A percentile compares a stretch with the other conserved stretches of the same genome.
These are phyloP conservation scores for Passer montanus DNA, from an alignment of 2,113 vertebrate genomes.

Conservation along the genomic window DNA sequence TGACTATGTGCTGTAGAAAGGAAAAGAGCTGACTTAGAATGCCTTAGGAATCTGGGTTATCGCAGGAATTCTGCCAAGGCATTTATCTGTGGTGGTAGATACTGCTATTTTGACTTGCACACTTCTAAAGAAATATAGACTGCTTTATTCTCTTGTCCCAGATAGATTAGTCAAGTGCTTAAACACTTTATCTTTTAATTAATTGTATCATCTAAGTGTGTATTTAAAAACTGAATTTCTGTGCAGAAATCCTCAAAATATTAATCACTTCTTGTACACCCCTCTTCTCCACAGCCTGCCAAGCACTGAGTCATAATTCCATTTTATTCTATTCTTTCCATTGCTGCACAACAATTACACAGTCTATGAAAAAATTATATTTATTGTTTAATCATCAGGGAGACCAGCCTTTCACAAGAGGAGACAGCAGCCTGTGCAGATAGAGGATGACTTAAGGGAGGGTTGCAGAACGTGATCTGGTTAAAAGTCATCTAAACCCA, in stretches of 20 bases:
- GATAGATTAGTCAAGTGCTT: conserved; percentile 48
- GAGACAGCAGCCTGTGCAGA: neutral
- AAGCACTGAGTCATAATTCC: conserved; percentile 67
- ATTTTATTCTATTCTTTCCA: conserved; percentile 65
- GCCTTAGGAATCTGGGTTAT: conserved; percentile 13
- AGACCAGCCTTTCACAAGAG: conserved; percentile 24
- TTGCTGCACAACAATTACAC: conserved; percentile 64
- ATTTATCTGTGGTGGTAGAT: conserved; percentile 7
- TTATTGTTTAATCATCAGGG: conserved; percentile 59
- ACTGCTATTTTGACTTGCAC: conserved; percentile 26
- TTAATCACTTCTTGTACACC: conserved; percentile 18
- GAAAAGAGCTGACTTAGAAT: conserved; percentile 38
- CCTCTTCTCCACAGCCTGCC: conserved; percentile 54
- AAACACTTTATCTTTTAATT: conserved; percentile 65
- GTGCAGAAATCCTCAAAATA: conserved; percentile 38
- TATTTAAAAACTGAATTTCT: conserved; percentile 58
- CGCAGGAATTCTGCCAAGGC: conserved; percentile 11
- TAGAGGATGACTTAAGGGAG: neutral
- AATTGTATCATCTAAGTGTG: conserved; percentile 56
- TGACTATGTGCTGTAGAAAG: neutral
- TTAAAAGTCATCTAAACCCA: neutral
- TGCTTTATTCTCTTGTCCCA: conserved; percentile 31
- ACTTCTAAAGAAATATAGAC: conserved; percentile 23
- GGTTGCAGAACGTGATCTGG: neutral
- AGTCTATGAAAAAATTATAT: conserved; percentile 30